Evolutionary conservation across 92 coral and sea anemone genomes (phyloP).

Genomic region (Palythoa heliodiscus): DNA sequence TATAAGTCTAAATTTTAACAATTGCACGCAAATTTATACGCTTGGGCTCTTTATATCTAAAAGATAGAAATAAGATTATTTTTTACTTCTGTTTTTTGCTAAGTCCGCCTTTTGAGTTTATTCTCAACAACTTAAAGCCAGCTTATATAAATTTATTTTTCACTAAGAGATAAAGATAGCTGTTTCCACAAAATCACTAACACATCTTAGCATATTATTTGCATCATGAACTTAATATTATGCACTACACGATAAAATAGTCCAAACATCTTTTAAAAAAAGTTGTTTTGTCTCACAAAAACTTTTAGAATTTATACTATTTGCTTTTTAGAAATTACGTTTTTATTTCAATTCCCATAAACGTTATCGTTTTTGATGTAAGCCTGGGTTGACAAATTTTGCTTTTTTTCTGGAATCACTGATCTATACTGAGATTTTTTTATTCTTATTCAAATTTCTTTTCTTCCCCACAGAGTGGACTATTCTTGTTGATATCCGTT

Average conservation of each 20-base stretch:
- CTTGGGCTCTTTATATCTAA: background rate
- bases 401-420: conserved; percentile 3
- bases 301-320: background rate
- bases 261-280: background rate
- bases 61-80: background rate
- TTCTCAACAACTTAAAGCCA: background rate
- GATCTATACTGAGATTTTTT: conserved; percentile 31
- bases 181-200: background rate
- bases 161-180: background rate
- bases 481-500: conserved; percentile 33
- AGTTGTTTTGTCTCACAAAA: background rate
- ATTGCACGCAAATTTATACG: background rate
- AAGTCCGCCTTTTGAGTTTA: background rate
- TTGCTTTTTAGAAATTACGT: background rate
- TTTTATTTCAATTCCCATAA: background rate
- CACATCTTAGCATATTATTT: background rate
- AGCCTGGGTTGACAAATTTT: background rate
- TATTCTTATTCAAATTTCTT: conserved; percentile 40
- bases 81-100: background rate
- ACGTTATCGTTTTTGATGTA: background rate
- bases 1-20: conserved; percentile 36
- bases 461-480: conserved; percentile 34
- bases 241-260: background rate
- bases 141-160: background rate
- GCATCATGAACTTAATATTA: background rate